These are phyloP conservation scores for Cebuella pygmaea DNA, from an alignment of 2,797 vertebrate genomes.

Conservation along the genomic window DNA sequence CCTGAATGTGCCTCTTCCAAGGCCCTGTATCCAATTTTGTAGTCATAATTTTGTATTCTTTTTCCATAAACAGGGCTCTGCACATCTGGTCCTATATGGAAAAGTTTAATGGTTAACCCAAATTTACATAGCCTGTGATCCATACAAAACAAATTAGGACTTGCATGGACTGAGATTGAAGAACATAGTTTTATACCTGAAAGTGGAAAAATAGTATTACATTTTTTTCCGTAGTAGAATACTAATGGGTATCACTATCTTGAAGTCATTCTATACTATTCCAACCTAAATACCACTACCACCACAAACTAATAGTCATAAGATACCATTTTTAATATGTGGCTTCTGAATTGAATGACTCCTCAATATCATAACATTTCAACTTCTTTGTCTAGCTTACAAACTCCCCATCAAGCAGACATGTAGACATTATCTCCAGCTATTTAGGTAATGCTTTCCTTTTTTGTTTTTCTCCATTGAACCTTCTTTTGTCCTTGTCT, in stretches of 20 bases:
- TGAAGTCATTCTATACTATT: background rate
- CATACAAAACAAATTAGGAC: background rate
- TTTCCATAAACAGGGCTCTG: background rate
- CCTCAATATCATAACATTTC: slow-evolving; percentile 26
- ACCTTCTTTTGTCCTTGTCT: background rate
- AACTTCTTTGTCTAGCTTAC: slow-evolving; percentile 15
- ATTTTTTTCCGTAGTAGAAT: background rate
- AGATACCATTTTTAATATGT: background rate
- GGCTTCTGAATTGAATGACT: slow-evolving; percentile 25
- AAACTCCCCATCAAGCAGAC: background rate
- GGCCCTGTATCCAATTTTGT: background rate
- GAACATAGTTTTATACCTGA: background rate
- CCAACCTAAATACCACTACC: background rate
- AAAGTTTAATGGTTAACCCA: background rate
- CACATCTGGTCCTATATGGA: background rate
- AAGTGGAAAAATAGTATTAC: background rate
- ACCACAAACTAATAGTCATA: background rate
- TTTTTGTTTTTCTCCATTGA: background rate
- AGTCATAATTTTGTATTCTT: background rate
- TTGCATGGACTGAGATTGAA: background rate
- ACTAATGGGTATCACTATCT: background rate
- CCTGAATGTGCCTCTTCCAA: background rate
- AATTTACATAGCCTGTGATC: background rate
- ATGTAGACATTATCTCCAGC: background rate
- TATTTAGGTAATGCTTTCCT: slow-evolving; percentile 25